These are phyloP conservation scores for Oceanites oceanicus DNA, from an alignment of 2,113 vertebrate genomes.

Conservation along the genomic window DNA sequence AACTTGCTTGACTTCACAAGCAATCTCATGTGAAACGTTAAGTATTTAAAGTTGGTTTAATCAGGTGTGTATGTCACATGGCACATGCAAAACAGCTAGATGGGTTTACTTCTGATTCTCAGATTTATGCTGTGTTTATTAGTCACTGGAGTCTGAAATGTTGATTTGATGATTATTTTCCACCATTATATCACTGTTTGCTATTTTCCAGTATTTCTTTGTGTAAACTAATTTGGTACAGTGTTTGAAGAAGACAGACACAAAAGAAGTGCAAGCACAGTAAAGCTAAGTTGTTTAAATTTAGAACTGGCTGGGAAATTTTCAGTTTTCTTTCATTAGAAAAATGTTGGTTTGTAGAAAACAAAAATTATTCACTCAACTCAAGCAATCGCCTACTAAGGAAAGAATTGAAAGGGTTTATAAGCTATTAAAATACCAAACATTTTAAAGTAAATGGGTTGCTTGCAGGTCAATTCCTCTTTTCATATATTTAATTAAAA, in stretches of 20 bases:
- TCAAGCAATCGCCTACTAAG: not conserved
- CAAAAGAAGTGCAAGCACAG: constrained; percentile 41
- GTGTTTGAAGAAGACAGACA: constrained; percentile 9
- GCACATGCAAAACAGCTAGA: not conserved
- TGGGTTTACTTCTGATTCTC: not conserved
- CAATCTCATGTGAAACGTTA: not conserved
- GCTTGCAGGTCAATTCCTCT: not conserved
- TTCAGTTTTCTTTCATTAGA: constrained; percentile 29
- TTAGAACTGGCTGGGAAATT: constrained; percentile 18
- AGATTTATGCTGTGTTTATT: not conserved
- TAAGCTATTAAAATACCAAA: not conserved
- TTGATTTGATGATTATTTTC: constrained; percentile 2
- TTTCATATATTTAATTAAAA: not conserved
- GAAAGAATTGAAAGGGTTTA: not conserved
- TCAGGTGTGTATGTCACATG: not conserved
- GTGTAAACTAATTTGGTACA: constrained; percentile 32
- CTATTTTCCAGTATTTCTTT: not conserved
- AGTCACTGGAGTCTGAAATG: not conserved
- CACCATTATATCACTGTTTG: not conserved
- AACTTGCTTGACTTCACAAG: not conserved
- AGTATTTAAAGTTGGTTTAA: not conserved
- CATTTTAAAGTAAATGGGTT: not conserved
- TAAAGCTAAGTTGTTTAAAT: constrained; percentile 43
- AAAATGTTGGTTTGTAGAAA: constrained; percentile 25
- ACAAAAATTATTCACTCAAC: constrained; percentile 1